These are phyloP conservation scores for Sebastolobus alascanus DNA, from an alignment of 2,797 vertebrate genomes.

Conservation along the genomic window DNA sequence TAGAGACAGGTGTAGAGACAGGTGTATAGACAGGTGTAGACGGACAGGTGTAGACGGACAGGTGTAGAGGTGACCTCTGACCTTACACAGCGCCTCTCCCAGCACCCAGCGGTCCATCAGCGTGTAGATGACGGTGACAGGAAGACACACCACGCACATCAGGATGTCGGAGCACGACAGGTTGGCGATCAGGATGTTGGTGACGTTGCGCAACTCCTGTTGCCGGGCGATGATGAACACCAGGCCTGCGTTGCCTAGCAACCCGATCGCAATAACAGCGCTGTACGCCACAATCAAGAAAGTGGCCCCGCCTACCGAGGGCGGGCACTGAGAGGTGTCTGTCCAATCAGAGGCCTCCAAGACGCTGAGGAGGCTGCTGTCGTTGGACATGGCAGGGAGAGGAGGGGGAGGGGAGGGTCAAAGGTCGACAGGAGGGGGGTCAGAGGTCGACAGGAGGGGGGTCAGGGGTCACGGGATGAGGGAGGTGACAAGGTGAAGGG, in stretches of 20 bases:
- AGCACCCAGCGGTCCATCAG: slow-evolving; percentile 89
- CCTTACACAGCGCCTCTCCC: slow-evolving; percentile 86
- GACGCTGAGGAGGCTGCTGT: slow-evolving; percentile 63
- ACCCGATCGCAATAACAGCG: slow-evolving; percentile 83
- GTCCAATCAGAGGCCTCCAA: slow-evolving; percentile 70
- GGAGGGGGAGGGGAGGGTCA: background rate
- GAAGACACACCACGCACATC: slow-evolving; percentile 87
- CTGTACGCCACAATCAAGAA: slow-evolving; percentile 87
- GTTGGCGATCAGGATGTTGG: slow-evolving; percentile 89
- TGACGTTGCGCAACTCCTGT: slow-evolving; percentile 86
- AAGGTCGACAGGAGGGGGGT: background rate
- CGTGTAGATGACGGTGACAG: slow-evolving; percentile 87
- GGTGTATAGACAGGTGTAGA: too few relatives aligned
- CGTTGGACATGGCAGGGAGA: slow-evolving; percentile 67
- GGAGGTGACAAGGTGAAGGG: too few relatives aligned
- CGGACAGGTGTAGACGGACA: too few relatives aligned
- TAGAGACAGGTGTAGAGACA: too few relatives aligned
- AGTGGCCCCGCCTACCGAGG: slow-evolving; percentile 84
- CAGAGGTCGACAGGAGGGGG: background rate
- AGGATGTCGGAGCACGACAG: slow-evolving; percentile 88
- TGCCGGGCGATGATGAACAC: slow-evolving; percentile 86
- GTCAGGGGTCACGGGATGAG: too few relatives aligned
- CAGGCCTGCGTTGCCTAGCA: slow-evolving; percentile 86
- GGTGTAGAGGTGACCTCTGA: too few relatives aligned
- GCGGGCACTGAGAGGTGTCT: slow-evolving; percentile 72